Evolutionary conservation across 1,140 invertebrate species (phyloP).

Genomic region (Magallana angulata): DNA sequence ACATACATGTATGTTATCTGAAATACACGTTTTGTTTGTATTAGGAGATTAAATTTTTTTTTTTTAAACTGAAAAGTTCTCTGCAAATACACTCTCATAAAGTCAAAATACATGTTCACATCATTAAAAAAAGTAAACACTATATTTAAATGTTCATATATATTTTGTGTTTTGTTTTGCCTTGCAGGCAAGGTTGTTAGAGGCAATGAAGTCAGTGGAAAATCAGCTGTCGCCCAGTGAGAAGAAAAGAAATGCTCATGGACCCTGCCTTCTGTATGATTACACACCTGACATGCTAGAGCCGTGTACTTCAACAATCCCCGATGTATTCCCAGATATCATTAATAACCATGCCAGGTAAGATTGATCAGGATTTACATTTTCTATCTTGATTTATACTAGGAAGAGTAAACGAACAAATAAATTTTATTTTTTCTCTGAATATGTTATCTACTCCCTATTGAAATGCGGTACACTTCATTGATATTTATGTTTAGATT

Average conservation of each 20-base stretch:
- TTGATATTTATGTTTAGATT: constrained; percentile 58
- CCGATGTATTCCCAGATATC: constrained; percentile 86
- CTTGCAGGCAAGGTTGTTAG: constrained; percentile 81
- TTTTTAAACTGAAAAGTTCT: no score
- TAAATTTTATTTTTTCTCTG: background rate
- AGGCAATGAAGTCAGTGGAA: constrained; percentile 88
- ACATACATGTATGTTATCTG: no score
- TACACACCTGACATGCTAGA: constrained; percentile 84
- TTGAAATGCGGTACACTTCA: background rate
- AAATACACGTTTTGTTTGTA: no score
- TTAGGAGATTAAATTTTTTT: no score
- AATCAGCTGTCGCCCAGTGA: constrained; percentile 87
- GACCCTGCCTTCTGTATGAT: constrained; percentile 89
- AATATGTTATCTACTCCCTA: background rate
- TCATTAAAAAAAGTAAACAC: background rate
- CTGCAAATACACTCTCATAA: no score
- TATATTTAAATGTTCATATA: background rate
- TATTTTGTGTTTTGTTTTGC: background rate
- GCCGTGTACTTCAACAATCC: constrained; percentile 79
- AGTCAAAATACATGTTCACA: no score
- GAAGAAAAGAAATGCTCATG: constrained; percentile 88
- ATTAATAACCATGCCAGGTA: constrained; percentile 82
- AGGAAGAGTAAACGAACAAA: no score
- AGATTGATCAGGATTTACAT: constrained; percentile 12
- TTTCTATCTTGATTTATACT: background rate